Conservation (phyloP, 2,797 vertebrate genomes). For the Crocidura indochinensis region DNA sequence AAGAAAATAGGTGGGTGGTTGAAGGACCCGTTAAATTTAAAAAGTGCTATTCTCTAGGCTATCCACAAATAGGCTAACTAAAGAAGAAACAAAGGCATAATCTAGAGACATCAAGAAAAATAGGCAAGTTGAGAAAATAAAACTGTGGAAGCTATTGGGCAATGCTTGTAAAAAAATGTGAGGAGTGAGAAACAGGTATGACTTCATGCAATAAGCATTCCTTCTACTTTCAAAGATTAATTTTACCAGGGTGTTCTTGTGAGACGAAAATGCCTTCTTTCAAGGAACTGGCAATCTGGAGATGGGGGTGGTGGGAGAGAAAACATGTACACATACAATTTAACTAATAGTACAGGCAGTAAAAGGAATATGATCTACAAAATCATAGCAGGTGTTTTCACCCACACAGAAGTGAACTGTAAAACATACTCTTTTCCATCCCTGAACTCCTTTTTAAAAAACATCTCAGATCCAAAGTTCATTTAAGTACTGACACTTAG, state of each 20-base stretch:
- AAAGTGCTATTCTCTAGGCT: too few relatives aligned
- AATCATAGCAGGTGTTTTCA: constrained; percentile 61
- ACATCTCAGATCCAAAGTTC: constrained; percentile 68
- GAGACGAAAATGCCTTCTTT: constrained; percentile 26
- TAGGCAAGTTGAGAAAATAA: background rate
- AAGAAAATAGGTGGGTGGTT: background rate
- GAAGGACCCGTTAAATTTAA: background rate
- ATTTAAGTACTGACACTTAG: constrained; percentile 72
- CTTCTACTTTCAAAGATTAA: constrained; percentile 6
- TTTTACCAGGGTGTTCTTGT: background rate
- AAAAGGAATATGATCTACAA: constrained; percentile 38
- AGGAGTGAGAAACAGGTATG: too few relatives aligned
- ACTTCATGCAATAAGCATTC: background rate
- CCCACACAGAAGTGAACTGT: constrained; percentile 64
- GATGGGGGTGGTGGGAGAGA: background rate
- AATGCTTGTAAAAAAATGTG: background rate
- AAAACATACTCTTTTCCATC: constrained; percentile 62
- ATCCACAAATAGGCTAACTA: background rate
- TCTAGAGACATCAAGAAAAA: background rate
- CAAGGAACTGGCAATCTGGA: constrained; percentile 68
- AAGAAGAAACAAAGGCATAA: background rate
- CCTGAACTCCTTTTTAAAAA: constrained; percentile 66
- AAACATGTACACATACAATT: constrained; percentile 68
- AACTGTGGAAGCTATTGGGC: background rate
- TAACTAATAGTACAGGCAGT: constrained; percentile 26